A percentile compares a stretch with the other conserved stretches of the same genome.
These are phyloP conservation scores for Rhinopomastus cyanomelas DNA, from an alignment of 2,113 vertebrate genomes.

Conservation along the genomic window DNA sequence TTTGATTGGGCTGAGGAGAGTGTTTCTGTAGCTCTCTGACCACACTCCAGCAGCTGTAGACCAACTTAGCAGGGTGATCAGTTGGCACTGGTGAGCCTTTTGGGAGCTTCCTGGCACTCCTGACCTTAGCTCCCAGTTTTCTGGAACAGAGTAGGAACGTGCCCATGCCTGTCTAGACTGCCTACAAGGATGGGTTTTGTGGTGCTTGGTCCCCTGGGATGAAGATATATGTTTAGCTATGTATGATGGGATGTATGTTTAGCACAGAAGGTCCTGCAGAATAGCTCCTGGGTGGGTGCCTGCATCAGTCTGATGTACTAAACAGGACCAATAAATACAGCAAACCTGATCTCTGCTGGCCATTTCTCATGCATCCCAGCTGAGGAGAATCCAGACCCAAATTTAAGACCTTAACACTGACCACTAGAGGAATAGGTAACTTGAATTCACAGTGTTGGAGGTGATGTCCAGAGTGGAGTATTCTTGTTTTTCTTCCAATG, in stretches of 20 bases:
- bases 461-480: not conserved
- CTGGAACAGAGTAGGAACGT: rapidly evolving
- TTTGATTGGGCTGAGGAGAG: not conserved
- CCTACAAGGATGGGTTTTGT: not conserved
- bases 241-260: not conserved
- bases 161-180: not conserved
- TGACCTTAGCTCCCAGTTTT: not conserved
- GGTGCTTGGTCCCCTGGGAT: not conserved
- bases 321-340: not conserved
- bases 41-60: not conserved
- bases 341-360: not conserved
- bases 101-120: not conserved
- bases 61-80: not conserved
- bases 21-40: not conserved
- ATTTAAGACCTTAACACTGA: not conserved
- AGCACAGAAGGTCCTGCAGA: not conserved
- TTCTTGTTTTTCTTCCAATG: not conserved
- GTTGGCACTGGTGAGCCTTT: not conserved
- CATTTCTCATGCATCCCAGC: not conserved
- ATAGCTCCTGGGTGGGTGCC: not conserved
- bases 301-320: not conserved
- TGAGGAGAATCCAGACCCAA: not conserved
- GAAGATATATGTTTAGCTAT: not conserved
- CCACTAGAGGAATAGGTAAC: not conserved
- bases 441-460: not conserved